Percentiles rank a stretch among this genome's conserved stretches.
Conservation (phyloP, 2,888 invertebrate species). For the Agonum fuliginosum region DNA sequence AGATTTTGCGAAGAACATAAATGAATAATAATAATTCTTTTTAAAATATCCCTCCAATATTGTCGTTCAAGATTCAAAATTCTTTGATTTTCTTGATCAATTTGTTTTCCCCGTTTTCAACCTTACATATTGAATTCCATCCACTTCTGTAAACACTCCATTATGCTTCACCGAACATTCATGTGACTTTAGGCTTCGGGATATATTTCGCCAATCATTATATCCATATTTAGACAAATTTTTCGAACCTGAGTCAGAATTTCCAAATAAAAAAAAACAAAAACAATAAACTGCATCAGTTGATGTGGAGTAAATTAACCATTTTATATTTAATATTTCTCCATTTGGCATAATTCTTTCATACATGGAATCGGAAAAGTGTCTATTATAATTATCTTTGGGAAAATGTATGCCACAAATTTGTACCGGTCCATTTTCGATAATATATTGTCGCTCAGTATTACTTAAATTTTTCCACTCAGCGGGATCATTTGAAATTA, state of each 20-base stretch:
- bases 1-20: neutral
- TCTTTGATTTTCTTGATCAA: conserved; percentile 13
- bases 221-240: neutral
- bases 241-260: neutral
- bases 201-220: neutral
- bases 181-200: neutral
- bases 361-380: conserved; percentile 19
- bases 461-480: too few species aligned
- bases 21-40: neutral
- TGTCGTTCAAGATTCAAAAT: neutral
- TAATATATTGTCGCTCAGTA: too few species aligned
- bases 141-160: neutral
- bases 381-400: neutral
- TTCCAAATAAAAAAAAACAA: conserved; percentile 3
- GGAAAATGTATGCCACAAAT: neutral
- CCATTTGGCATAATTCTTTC: conserved; percentile 36
- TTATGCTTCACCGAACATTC: neutral
- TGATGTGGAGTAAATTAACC: conserved; percentile 37
- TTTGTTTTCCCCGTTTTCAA: neutral
- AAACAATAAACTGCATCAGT: conserved; percentile 44
- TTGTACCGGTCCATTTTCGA: neutral
- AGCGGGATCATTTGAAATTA: too few species aligned
- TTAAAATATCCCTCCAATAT: conserved; percentile 2
- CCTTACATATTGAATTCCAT: conserved; percentile 8
- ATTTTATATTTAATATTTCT: conserved; percentile 41